Evolutionary conservation across 2,797 vertebrate genomes (phyloP).

Genomic region (Smutsia gigantea): DNA sequence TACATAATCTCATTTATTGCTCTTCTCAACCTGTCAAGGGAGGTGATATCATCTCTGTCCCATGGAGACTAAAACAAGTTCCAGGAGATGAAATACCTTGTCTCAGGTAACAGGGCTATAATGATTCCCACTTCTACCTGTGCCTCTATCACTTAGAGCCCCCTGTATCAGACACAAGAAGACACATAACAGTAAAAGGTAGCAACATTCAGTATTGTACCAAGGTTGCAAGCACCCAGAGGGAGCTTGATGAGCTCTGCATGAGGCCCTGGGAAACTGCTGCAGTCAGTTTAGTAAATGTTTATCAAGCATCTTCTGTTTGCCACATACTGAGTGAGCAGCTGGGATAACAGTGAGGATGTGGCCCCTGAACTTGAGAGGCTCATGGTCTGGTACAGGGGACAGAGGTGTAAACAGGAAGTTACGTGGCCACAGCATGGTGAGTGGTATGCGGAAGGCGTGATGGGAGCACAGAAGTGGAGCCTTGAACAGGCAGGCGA

Average conservation of each 20-base stretch:
- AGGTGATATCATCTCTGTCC: neutral
- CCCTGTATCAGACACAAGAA: neutral
- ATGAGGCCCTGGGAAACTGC: neutral
- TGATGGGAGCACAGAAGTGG: neutral
- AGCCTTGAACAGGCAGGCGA: neutral
- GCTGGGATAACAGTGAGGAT: neutral
- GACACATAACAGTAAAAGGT: neutral
- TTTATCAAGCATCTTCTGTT: neutral
- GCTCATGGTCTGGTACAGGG: neutral
- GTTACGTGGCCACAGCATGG: neutral
- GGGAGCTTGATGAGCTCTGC: neutral
- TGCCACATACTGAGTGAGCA: neutral
- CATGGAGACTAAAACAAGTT: neutral
- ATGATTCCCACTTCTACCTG: neutral
- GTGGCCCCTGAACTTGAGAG: neutral
- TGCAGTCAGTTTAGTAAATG: neutral
- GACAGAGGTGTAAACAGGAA: neutral
- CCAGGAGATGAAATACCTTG: neutral
- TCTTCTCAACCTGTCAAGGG: neutral
- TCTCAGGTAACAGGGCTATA: neutral
- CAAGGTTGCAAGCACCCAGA: neutral
- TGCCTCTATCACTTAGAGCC: neutral
- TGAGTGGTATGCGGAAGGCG: neutral
- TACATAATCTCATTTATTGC: neutral
- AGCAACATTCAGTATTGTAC: neutral